Evolutionary conservation across 2,888 invertebrate genomes (phyloP), one percentile per base, ranked within the genome.

Genomic region (Dilophus febrilis): DNA sequence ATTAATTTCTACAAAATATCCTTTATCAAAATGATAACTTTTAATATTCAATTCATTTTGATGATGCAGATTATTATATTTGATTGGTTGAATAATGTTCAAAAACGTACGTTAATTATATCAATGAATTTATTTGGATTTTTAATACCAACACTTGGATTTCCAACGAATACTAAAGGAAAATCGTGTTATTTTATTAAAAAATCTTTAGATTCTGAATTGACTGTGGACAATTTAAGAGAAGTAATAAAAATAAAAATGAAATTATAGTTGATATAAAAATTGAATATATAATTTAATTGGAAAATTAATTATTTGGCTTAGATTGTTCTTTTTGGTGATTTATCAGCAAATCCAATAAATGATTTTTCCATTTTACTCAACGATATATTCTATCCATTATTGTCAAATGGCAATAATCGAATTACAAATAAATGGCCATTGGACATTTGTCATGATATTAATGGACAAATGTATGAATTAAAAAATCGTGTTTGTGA

Each of bases 361-460:
- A 75, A 77, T 49, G 81, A 82, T 52, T 55, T 83, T 6, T 68
- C 72, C 5, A 66, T 74, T 3, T 59, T 84, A 45, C 70, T 80
- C 2, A 78, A 84, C 49, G 74, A 80, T 52, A 72, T 81, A 2
- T 76, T 81, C 38, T 70, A 77, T 7, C 84, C 84, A 0, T 53
- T 84, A 30, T 60, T 84, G 4, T 74, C 76, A 32, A 82, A 81
- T 56, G 67, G 72, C 1, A 68, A 66, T 29, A 83, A 83, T 57
- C 77, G 78, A 51, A n/a, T n/a, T n/a, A n/a, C n/a, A n/a, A 61
- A 53, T 18, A 74, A 74, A 3, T 85, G 84, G 84, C 83, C 85
- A 0, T 67, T 69, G 45, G 71, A 80, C 11, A 74, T 83, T 4
- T 66, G 70, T 5, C 72, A 74, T 42, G 84, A 84, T 52, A 75